These are phyloP conservation scores for Mycetomoellerius zeteki DNA, from an alignment of 1,140 invertebrate species.

Conservation along the genomic window DNA sequence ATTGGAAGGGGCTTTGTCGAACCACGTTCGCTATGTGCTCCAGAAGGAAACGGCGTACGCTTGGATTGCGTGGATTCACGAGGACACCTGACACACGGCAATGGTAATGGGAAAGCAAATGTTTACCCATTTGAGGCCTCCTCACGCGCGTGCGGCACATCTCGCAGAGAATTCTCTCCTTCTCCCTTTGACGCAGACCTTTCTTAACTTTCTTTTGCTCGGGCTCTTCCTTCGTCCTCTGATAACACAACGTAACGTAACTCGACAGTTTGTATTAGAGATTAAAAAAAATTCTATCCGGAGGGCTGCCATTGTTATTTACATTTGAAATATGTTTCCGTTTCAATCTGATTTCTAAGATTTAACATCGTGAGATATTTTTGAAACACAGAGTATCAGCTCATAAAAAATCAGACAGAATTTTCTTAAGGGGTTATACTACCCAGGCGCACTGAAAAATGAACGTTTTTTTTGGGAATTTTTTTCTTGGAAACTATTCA, in stretches of 20 bases:
- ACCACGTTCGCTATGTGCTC: slow-evolving; percentile 93
- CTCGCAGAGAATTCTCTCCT: slow-evolving; percentile 89
- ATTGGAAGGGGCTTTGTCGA: slow-evolving; percentile 94
- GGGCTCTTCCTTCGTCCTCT: slow-evolving; percentile 75
- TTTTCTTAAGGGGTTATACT: too few relatives aligned
- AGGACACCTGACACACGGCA: slow-evolving; percentile 89
- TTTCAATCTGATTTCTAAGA: not conserved
- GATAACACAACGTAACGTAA: slow-evolving; percentile 18
- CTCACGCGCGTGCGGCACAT: slow-evolving; percentile 91
- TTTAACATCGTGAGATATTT: not conserved
- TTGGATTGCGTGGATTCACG: slow-evolving; percentile 84
- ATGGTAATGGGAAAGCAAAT: slow-evolving; percentile 94
- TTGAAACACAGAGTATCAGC: not conserved
- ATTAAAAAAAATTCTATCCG: not conserved
- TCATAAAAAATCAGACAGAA: not conserved
- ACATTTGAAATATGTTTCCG: not conserved
- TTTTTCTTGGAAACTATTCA: too few relatives aligned
- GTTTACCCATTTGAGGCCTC: slow-evolving; percentile 92
- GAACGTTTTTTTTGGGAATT: too few relatives aligned
- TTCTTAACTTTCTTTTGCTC: slow-evolving; percentile 78
- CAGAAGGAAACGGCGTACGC: slow-evolving; percentile 89
- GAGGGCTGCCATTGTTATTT: not conserved
- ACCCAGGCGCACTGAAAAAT: too few relatives aligned
- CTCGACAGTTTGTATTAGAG: not conserved
- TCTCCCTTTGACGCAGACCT: slow-evolving; percentile 87